Evolutionary conservation across 2,113 vertebrate genomes (phyloP).

Genomic region (Pygoscelis antarcticus): DNA sequence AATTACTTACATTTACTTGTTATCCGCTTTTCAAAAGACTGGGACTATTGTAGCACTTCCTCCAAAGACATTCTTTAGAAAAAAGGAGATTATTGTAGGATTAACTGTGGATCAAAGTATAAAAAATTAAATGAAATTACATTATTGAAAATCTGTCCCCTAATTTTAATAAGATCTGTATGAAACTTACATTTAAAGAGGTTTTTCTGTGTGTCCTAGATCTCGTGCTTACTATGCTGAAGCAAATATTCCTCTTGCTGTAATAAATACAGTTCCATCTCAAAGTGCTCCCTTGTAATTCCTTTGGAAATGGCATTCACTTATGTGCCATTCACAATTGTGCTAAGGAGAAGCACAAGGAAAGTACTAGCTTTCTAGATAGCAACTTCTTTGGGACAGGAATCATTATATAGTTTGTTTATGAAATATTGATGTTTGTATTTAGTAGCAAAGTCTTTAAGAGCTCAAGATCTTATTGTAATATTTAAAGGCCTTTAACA

Average conservation of each 20-base stretch:
- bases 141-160: neutral
- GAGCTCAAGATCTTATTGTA: neutral
- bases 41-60: slow-evolving; percentile 64
- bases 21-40: slow-evolving; percentile 70
- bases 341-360: neutral
- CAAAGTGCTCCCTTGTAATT: neutral
- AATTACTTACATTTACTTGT: slow-evolving; percentile 68
- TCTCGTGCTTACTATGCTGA: neutral
- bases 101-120: neutral
- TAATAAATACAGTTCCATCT: neutral
- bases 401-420: neutral
- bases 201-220: neutral
- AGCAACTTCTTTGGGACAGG: neutral
- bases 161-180: neutral
- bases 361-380: neutral
- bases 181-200: neutral
- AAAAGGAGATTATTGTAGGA: neutral
- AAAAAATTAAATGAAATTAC: neutral
- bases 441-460: neutral
- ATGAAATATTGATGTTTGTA: neutral
- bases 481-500: neutral
- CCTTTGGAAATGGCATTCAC: neutral
- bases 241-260: neutral
- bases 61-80: slow-evolving; percentile 59
- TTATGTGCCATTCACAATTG: neutral